Evolutionary conservation across 2,113 vertebrate species (phyloP).

Genomic region (Thunnus maccoyii): DNA sequence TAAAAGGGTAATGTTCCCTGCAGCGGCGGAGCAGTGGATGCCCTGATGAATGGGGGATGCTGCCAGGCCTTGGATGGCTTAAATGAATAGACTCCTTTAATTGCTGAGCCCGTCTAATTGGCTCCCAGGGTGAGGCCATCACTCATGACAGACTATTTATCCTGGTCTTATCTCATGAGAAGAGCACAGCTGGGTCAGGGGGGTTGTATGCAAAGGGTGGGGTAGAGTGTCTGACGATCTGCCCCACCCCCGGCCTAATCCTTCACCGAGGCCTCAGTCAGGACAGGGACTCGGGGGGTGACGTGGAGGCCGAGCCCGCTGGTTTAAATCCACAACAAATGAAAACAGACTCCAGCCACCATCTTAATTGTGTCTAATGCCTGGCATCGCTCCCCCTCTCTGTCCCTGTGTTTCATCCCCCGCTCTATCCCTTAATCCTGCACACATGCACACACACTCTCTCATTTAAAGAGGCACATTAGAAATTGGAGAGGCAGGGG

Average conservation of each 20-base stretch:
- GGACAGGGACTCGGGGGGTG: conserved; percentile 12
- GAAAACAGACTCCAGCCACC: conserved; percentile 65
- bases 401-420: conserved; percentile 55
- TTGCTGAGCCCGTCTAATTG: conserved; percentile 76
- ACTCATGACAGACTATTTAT: conserved; percentile 69
- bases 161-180: conserved; percentile 50
- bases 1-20: conserved; percentile 48
- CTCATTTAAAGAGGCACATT: conserved; percentile 73
- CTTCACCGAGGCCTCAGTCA: conserved; percentile 30
- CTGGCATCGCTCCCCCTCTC: conserved; percentile 52
- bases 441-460: conserved; percentile 55
- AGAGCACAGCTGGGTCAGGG: conserved; percentile 6
- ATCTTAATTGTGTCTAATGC: conserved; percentile 76
- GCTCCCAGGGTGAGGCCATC: conserved; percentile 77
- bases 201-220: conserved; percentile 18
- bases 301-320: conserved; percentile 17
- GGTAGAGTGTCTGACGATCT: conserved; percentile 34
- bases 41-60: conserved; percentile 37
- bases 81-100: conserved; percentile 74
- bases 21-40: conserved; percentile 22
- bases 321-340: conserved; percentile 62
- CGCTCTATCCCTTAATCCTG: conserved; percentile 70
- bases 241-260: conserved; percentile 51
- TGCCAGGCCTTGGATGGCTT: conserved; percentile 48
- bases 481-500: conserved; percentile 61